Evolutionary conservation across 2,797 vertebrate species (phyloP), one percentile per base, ranked within the genome.

Genomic region (Myripristis murdjan): DNA sequence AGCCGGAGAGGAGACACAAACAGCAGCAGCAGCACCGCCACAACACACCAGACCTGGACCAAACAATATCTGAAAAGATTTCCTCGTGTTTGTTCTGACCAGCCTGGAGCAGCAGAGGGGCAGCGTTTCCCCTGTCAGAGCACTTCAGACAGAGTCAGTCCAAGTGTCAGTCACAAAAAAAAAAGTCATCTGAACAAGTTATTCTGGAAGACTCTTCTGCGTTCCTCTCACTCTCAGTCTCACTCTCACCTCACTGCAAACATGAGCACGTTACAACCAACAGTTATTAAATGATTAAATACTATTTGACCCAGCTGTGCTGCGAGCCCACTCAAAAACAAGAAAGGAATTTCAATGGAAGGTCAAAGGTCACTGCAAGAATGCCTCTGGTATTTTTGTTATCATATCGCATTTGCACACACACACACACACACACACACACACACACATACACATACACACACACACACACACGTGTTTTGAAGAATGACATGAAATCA

Each of bases 291-390:
- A 5, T 31, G 33, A 10, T 35, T 9, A 9, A 35, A 35, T 7
- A 35, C 33, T 1, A 10, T 35, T 5, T 14, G 14, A 16, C 39
- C 39, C 39, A 14, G 22, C 47, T 49, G 20, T 23, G 23, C 22
- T 39, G 54, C 5, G 35, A 14, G 10, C 41, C 0, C 11, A 78
- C 28, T 64, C 47, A 71, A 87, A 87, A 86, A 84, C 84, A 88
- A 82, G 63, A 64, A 20, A 76, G 51, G 87, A 84, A 86, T 69
- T 73, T 70, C 73, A 81, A 28, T 66, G 70, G 73, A 73, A 87
- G 86, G 86, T 83, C 77, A 90, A 49, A 85, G 77, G 88, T 84
- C 82, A 31, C 31, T 0, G 31, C 51, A 91, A 72, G 85, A 91
- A 92, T 89, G 85, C 65, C 86, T 70, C 1, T 48, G 68, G 70